phyloP scores from a whole-genome alignment of 2,888 invertebrate genomes.

The Gnatocerus cornutus region DNA sequence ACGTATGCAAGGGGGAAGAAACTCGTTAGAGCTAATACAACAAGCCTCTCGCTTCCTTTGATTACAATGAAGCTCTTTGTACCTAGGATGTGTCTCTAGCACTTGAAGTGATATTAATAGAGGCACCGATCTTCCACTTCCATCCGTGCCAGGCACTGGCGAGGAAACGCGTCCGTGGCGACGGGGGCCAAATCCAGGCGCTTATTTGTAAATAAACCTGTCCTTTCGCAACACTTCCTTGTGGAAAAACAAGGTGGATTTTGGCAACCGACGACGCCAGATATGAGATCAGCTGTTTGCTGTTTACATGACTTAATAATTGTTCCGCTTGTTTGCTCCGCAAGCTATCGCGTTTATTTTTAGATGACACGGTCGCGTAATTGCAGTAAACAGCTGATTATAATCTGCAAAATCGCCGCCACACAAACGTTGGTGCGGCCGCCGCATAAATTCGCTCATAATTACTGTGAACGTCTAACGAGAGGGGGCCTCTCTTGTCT shows the following conservation, averaged over 20 bases:
- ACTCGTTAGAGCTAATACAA: slow-evolving; percentile 53
- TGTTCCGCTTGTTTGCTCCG: slow-evolving; percentile 52
- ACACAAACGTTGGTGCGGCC: slow-evolving; percentile 3
- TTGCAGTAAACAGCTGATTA: slow-evolving; percentile 53
- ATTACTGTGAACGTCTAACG: slow-evolving; percentile 13
- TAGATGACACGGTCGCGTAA: slow-evolving; percentile 53
- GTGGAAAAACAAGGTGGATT: slow-evolving; percentile 31
- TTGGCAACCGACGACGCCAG: slow-evolving; percentile 36
- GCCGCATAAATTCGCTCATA: slow-evolving; percentile 17
- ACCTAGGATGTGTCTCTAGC: slow-evolving; percentile 48
- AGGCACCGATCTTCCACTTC: slow-evolving; percentile 12
- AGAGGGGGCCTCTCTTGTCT: slow-evolving; percentile 21
- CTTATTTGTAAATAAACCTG: neutral
- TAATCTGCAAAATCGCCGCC: slow-evolving; percentile 44
- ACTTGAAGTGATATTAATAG: slow-evolving; percentile 45
- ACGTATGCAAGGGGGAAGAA: slow-evolving; percentile 53
- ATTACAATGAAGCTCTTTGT: slow-evolving; percentile 51
- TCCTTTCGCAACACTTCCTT: neutral
- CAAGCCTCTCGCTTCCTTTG: slow-evolving; percentile 52
- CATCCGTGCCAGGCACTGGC: slow-evolving; percentile 34
- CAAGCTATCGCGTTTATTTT: slow-evolving; percentile 51
- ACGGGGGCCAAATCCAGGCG: neutral
- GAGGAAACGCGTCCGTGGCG: slow-evolving; percentile 3
- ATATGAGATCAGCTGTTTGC: slow-evolving; percentile 50
- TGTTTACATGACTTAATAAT: slow-evolving; percentile 52